phyloP scores from a whole-genome alignment of 2,113 vertebrate species.

The Thamnophis sirtalis region DNA sequence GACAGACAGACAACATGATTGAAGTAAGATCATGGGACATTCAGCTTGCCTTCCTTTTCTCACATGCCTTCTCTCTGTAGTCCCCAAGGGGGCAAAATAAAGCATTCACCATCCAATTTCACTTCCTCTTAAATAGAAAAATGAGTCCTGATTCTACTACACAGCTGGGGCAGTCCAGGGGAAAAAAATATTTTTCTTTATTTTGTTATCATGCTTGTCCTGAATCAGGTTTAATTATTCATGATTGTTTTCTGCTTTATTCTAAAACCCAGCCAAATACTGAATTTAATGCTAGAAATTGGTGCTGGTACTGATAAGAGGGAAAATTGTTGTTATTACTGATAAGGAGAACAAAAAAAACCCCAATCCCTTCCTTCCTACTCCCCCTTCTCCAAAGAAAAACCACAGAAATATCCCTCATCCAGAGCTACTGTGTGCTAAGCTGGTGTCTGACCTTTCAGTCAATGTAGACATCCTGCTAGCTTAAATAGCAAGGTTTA shows the following conservation, averaged over 20 bases:
- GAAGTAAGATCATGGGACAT: neutral
- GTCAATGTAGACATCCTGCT: neutral
- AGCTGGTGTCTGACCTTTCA: neutral
- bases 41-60: neutral
- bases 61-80: neutral
- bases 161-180: no score
- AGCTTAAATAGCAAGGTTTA: neutral
- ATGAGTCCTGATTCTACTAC: neutral
- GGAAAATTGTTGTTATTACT: neutral
- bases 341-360: neutral
- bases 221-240: neutral
- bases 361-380: neutral
- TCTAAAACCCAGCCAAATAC: neutral
- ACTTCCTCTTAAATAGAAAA: neutral
- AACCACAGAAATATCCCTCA: neutral
- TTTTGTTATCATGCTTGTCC: neutral
- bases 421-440: neutral
- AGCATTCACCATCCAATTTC: neutral
- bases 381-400: neutral
- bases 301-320: neutral
- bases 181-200: neutral
- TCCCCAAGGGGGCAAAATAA: neutral
- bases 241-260: neutral
- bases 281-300: neutral
- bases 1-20: neutral